A percentile compares a stretch with the other conserved stretches of the same genome.
phyloP scores from a whole-genome alignment of 1,140 invertebrate species.

The Apis cerana region DNA sequence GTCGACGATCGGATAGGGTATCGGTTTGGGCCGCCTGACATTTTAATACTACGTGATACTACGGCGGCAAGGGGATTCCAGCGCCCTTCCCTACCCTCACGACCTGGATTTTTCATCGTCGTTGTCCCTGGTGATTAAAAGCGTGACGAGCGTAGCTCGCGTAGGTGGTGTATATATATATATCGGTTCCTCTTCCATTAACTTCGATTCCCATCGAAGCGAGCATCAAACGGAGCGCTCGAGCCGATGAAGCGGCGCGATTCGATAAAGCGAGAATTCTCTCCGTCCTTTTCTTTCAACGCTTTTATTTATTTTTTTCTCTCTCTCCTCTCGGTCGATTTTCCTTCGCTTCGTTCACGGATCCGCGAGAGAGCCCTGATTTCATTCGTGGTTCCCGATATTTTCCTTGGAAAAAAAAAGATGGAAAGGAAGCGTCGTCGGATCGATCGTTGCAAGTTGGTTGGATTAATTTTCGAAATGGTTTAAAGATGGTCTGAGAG shows the following conservation, averaged over 20 bases:
- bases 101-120: conserved; percentile 61
- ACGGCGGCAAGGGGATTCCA: neutral
- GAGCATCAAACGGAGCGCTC: conserved; percentile 50
- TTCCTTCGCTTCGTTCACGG: too few relatives aligned
- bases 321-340: neutral
- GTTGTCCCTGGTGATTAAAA: conserved; percentile 63
- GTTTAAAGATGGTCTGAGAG: neutral
- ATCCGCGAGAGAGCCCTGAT: neutral
- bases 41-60: conserved; percentile 58
- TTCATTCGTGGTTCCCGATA: neutral
- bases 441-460: neutral
- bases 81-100: conserved; percentile 4
- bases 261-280: conserved; percentile 42
- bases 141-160: conserved; percentile 34
- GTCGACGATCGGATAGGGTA: conserved; percentile 32
- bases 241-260: conserved; percentile 37
- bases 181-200: conserved; percentile 52
- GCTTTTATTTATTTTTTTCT: neutral
- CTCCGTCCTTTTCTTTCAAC: neutral
- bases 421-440: neutral
- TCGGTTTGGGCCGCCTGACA: conserved; percentile 53
- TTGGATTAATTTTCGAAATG: neutral
- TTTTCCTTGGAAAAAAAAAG: neutral
- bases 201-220: conserved; percentile 61
- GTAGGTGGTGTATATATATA: too few relatives aligned